Evolutionary conservation across 1,140 invertebrate species (phyloP).

Genomic region (Lamellibrachia luymesi): DNA sequence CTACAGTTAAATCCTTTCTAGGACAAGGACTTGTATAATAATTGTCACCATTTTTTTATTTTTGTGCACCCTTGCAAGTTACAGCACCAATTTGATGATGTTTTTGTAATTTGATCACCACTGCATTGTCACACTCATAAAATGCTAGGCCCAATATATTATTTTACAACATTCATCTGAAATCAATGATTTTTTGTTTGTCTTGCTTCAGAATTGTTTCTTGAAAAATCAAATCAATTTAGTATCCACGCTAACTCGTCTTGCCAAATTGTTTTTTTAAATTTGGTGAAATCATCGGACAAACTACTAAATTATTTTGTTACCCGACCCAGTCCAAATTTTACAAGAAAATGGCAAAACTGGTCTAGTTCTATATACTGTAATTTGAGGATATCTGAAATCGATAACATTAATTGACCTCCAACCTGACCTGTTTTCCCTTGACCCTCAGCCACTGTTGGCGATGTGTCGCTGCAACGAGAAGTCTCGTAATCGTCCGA

Average conservation of each 20-base stretch:
- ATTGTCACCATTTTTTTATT: not conserved
- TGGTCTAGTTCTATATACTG: no score
- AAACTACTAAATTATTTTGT: no score
- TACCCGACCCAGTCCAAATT: no score
- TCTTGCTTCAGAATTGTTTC: not conserved
- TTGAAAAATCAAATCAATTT: no score
- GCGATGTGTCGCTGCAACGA: slow-evolving; percentile 84
- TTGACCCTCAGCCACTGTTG: slow-evolving; percentile 77
- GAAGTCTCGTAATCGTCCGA: slow-evolving; percentile 71
- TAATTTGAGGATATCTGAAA: not conserved
- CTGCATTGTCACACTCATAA: not conserved
- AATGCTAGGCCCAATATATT: not conserved
- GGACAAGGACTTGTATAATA: not conserved
- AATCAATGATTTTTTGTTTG: no score
- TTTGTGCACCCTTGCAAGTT: not conserved
- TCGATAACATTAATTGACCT: not conserved
- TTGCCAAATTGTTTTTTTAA: no score
- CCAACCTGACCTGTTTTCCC: not conserved
- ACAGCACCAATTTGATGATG: not conserved
- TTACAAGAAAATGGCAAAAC: no score
- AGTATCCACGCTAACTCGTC: no score
- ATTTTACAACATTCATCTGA: not conserved
- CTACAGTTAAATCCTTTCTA: no score
- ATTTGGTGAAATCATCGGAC: no score
- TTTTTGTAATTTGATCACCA: not conserved